phyloP scores from a whole-genome alignment of 2,797 vertebrate species.

The Euthynnus affinis region DNA sequence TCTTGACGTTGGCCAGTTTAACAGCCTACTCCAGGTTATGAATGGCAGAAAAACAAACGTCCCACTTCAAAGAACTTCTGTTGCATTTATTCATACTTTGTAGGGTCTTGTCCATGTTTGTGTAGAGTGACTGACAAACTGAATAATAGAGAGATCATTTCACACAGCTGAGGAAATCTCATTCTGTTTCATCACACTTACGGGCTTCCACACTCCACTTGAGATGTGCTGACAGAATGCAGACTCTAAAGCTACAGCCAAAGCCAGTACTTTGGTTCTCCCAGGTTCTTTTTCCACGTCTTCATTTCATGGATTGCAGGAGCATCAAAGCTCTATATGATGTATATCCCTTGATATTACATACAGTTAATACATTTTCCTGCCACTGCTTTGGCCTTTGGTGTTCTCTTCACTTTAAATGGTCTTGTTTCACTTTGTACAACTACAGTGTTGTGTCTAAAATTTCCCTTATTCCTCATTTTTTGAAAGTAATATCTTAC shows the following conservation, averaged over 20 bases:
- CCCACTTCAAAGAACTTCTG: no score
- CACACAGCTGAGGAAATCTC: constrained; percentile 34
- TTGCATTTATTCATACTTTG: no score
- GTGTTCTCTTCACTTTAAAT: constrained; percentile 29
- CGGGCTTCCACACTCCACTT: constrained; percentile 53
- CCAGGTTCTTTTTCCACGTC: constrained; percentile 4
- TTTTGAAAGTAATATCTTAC: constrained; percentile 11
- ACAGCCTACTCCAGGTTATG: no score
- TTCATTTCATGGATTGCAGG: background rate
- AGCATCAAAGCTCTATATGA: constrained; percentile 8
- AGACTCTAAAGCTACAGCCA: constrained; percentile 9
- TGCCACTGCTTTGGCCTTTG: background rate
- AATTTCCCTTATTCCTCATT: constrained; percentile 27
- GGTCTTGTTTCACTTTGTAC: background rate
- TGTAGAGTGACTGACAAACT: no score
- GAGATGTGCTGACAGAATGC: constrained; percentile 17
- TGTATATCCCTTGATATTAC: constrained; percentile 58
- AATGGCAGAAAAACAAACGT: no score
- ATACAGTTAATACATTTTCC: constrained; percentile 58
- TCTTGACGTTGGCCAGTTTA: no score
- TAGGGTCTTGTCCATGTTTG: no score
- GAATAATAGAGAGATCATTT: no score
- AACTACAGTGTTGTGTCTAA: constrained; percentile 12
- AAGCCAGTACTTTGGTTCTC: constrained; percentile 31
- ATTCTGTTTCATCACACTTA: constrained; percentile 62